Conservation (phyloP, 2,797 vertebrate genomes). For the Cryptoblepharus egeriae region DNA sequence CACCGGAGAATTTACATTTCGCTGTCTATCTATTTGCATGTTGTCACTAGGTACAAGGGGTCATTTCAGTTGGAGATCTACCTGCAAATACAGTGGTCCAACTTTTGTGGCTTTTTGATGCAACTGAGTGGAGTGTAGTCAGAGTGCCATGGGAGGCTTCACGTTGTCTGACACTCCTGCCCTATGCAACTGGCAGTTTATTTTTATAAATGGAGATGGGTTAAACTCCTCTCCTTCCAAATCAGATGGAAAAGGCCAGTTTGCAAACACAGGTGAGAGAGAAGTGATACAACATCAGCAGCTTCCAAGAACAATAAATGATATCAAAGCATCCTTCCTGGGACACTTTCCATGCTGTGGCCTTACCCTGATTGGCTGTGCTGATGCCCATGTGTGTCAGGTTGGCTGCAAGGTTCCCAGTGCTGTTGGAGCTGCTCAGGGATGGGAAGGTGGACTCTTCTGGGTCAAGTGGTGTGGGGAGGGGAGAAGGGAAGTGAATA, state of each 20-base stretch:
- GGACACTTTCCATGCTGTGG: fast-evolving
- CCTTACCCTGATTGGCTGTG: conserved; percentile 86
- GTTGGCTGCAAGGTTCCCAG: conserved; percentile 91
- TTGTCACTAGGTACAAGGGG: too few relatives aligned
- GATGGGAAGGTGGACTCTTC: conserved; percentile 92
- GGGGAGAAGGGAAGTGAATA: conserved; percentile 98
- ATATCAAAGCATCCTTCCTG: fast-evolving
- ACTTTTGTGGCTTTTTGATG: neutral
- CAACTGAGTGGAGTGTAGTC: neutral
- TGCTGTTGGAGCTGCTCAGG: conserved; percentile 89
- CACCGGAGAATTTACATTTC: neutral
- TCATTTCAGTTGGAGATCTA: too few relatives aligned
- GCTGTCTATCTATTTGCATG: neutral
- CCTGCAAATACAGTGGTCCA: neutral
- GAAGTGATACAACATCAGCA: neutral
- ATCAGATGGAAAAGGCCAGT: neutral
- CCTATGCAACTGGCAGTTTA: neutral
- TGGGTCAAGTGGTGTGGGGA: conserved; percentile 94
- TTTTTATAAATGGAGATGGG: neutral
- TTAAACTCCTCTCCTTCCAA: neutral
- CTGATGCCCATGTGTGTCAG: conserved; percentile 94
- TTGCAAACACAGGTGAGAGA: neutral
- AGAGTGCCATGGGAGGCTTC: neutral
- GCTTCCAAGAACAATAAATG: fast-evolving
- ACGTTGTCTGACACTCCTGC: too few relatives aligned